phyloP scores from a whole-genome alignment of 2,113 vertebrate genomes.

The Cololabis saira region DNA sequence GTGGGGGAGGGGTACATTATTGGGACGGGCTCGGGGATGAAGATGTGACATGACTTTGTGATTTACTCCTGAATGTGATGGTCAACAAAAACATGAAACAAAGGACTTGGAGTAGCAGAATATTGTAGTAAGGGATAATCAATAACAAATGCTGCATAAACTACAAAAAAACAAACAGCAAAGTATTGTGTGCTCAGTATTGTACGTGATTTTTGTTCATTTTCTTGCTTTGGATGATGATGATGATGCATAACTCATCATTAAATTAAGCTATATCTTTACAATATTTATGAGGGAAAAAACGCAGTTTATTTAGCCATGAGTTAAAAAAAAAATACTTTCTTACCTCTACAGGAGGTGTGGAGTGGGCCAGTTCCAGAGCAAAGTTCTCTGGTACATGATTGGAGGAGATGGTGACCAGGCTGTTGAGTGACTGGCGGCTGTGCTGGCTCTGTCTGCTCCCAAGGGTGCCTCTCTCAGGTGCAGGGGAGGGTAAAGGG shows the following conservation, averaged over 20 bases:
- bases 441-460: constrained; percentile 94
- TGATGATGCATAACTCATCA: background rate
- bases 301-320: background rate
- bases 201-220: background rate
- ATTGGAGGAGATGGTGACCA: constrained; percentile 97
- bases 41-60: constrained; percentile 34
- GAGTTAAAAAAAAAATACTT: background rate
- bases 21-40: background rate
- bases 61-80: constrained; percentile 56
- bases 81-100: constrained; percentile 62
- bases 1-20: background rate
- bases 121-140: constrained; percentile 39
- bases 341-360: constrained; percentile 97
- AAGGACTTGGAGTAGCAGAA: constrained; percentile 47
- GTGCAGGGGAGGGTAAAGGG: constrained; percentile 89
- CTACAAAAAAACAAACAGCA: background rate
- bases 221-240: too few relatives aligned
- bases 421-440: constrained; percentile 95
- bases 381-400: constrained; percentile 93
- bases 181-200: background rate
- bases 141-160: constrained; percentile 36
- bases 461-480: constrained; percentile 91
- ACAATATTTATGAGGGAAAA: background rate
- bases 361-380: constrained; percentile 92
- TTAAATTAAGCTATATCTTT: too few relatives aligned